Evolutionary conservation across 2,113 vertebrate species (phyloP), one percentile per base, ranked within the genome.

Genomic region (Gambusia holbrooki): DNA sequence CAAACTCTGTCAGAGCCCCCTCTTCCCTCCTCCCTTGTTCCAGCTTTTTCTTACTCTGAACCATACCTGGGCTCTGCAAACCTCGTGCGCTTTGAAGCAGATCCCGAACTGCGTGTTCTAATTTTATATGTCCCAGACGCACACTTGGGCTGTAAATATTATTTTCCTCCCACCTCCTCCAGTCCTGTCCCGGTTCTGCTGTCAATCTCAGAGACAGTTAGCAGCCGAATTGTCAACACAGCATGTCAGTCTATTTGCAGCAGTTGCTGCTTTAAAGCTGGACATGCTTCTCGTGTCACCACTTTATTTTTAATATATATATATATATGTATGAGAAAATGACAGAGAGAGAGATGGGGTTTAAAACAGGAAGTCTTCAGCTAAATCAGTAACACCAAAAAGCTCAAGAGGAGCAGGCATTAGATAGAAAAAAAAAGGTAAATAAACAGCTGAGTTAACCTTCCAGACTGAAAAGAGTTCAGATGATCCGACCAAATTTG

Each of bases 21-120:
- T 37, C 65, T 63, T 61, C 69, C 78, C 66, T 69, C 64, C 69
- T 76, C 66, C 66, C 35, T 67, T 64, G 62, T 78, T 79, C 66
- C 51, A 7, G 28, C 69, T 71, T n/a, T 72, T 85, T 69, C 80
- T 79, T 80, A 80, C 69, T 65, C 79, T 71, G 48, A 74, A 74
- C 22, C 76, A 33, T 60, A 76, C 78, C 79, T 77, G 48, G 71
- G 74, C 85, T 92, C 88, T 87, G 84, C 85, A 89, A 81, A 76
- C 65, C 61, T 66, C 37, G 72, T 33, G 62, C 90, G 62, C 90
- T 91, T 93, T 93, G 88, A 93, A 91, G 85, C 85, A 67, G 76
- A 88, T 84, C 81, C 78, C 73, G 84, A 82, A 87, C 89, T 84
- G 87, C 74, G 84, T 81, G 71, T 93, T 80, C 87, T 88, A 87